Base-by-base conservation (phyloP, 2,888 invertebrate genomes). In the Crepidodera aurea region DNA sequence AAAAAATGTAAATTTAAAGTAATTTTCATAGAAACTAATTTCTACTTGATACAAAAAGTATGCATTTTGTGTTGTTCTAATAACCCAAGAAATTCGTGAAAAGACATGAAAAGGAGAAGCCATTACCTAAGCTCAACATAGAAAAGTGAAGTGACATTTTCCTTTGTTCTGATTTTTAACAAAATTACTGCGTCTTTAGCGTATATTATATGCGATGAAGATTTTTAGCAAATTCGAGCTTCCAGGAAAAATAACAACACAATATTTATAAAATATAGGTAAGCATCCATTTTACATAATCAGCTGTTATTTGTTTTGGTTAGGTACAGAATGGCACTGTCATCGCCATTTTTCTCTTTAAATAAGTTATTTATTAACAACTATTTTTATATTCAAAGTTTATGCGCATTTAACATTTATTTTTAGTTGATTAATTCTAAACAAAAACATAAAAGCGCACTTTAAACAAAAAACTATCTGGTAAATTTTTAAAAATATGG, bases 141-240 rank as follows among this genome's bases (percentile, higher is more conserved):
- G 50, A 62, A 48, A 15, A 19, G 48, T 51, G 48, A 59, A 67
- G 68, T 71, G 71, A 67, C 70, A 66, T 27, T 70, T 69, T 71
- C 71, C 72, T 72, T 72, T 72, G 72, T 72, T 70, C 64, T 64
- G 63, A 39, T 57, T 48, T 64, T 59, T 62, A 55, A 63, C 53
- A 51, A 65, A 69, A 70, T 68, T 68, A 62, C 64, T 57, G 64
- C 64, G 57, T 32, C 44, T 60, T 64, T 59, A 18, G 16, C 25
- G 8, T 4, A 48, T 27, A 27, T n/a, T 34, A 27, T 15, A 6
- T 39, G 34, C 25, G 48, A 39, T 57, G 48, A 50, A 29, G 48
- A 56, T 57, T 34, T 50, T 57, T 10, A 34, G 15, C 18, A 15
- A 12, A 34, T 25, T 57, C 6, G 12, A 19, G 4, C 25, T 48